These are phyloP conservation scores for Sicus ferrugineus DNA, from an alignment of 2,888 invertebrate species.

Conservation along the genomic window DNA sequence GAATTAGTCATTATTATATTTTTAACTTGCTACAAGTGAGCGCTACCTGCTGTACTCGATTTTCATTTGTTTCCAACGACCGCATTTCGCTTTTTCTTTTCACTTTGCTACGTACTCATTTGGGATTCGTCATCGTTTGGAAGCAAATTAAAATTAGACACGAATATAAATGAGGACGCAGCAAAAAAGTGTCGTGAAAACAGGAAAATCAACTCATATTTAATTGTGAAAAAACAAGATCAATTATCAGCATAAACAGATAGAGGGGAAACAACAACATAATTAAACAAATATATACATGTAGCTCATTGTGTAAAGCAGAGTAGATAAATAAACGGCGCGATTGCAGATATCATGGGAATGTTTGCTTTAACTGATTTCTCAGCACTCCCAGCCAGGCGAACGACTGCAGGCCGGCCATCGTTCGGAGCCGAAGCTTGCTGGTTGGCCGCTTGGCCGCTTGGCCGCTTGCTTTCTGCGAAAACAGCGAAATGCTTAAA, in stretches of 20 bases:
- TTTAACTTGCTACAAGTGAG: background rate
- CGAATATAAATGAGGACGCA: background rate
- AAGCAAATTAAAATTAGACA: background rate
- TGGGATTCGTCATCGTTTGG: background rate
- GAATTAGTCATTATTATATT: conserved; percentile 5
- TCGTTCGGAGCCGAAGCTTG: background rate
- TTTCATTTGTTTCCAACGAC: background rate
- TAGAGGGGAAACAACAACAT: background rate
- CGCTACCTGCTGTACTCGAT: background rate
- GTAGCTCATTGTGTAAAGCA: conserved; percentile 17
- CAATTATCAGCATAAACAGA: background rate
- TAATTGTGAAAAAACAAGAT: conserved; percentile 6
- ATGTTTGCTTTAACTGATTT: conserved; percentile 29
- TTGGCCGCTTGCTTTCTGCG: too few species aligned
- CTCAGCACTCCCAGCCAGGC: background rate
- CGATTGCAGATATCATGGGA: conserved; percentile 31
- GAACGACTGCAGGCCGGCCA: conserved; percentile 13
- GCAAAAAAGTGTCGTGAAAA: background rate
- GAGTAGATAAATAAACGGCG: conserved; percentile 28
- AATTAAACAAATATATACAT: background rate
- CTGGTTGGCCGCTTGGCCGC: too few species aligned
- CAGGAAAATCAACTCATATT: conserved; percentile 8
- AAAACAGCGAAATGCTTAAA: too few species aligned
- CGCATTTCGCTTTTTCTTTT: background rate
- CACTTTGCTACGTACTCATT: background rate